phyloP scores from a whole-genome alignment of 1,140 invertebrate species.

The Bombus waltoni region DNA sequence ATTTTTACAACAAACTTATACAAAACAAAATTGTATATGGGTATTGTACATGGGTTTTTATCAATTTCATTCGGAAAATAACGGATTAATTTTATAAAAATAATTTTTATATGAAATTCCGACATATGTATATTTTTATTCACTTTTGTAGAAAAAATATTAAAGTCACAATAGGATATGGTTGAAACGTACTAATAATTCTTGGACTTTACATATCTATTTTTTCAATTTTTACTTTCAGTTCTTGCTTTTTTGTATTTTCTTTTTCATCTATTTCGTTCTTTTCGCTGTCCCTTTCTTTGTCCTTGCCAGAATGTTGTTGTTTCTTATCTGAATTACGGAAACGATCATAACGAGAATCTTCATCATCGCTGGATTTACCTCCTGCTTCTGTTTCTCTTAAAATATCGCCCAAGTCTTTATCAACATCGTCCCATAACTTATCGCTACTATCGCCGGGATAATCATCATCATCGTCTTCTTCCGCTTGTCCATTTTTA shows the following conservation, averaged over 20 bases:
- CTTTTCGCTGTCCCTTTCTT: conserved; percentile 72
- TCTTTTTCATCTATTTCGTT: conserved; percentile 68
- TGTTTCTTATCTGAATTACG: conserved; percentile 81
- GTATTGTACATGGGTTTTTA: conserved; percentile 3
- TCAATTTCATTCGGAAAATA: conserved; percentile 17
- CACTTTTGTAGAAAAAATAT: conserved; percentile 21
- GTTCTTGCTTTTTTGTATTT: conserved; percentile 66
- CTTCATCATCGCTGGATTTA: conserved; percentile 88
- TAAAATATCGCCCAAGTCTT: conserved; percentile 88
- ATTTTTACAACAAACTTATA: conserved; percentile 26
- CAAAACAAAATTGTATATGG: not conserved
- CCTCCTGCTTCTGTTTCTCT: conserved; percentile 85
- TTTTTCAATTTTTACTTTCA: conserved; percentile 73
- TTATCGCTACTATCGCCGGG: conserved; percentile 84
- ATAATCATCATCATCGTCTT: conserved; percentile 84
- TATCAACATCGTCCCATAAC: conserved; percentile 89
- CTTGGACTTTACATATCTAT: conserved; percentile 59
- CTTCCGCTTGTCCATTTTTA: conserved; percentile 70
- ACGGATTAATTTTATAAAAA: conserved; percentile 7
- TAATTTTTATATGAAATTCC: conserved; percentile 14
- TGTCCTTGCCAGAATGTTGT: conserved; percentile 68
- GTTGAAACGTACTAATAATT: conserved; percentile 57
- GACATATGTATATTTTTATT: not conserved
- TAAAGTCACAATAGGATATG: conserved; percentile 39
- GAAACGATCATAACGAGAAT: conserved; percentile 85